phyloP scores from a whole-genome alignment of 2,113 vertebrate genomes.

The Bujurquina vittata region DNA sequence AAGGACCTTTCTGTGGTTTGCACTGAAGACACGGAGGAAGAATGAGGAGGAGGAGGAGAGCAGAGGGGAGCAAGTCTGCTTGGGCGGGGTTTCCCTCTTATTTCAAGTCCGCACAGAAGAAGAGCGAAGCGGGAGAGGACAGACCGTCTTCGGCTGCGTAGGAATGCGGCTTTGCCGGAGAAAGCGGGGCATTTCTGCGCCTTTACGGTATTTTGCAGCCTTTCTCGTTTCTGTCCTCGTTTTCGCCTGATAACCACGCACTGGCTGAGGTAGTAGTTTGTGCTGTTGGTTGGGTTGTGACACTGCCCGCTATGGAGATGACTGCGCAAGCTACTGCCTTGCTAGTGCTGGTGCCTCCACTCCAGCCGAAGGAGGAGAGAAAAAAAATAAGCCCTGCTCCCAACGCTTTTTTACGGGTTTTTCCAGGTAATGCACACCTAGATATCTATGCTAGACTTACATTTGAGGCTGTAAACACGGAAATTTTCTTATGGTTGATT shows the following conservation, averaged over 20 bases:
- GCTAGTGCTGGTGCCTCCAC: constrained; percentile 91
- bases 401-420: not conserved
- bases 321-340: constrained; percentile 99
- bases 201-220: not conserved
- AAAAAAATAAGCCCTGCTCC: not conserved
- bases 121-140: constrained; percentile 30
- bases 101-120: constrained; percentile 67
- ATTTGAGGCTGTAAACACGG: not conserved
- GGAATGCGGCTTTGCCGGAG: constrained; percentile 3
- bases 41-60: constrained; percentile 6
- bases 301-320: constrained; percentile 99
- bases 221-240: not conserved
- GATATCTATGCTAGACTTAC: not conserved
- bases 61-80: constrained; percentile 46
- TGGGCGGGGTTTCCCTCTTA: constrained; percentile 81
- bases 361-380: constrained; percentile 22
- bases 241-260: constrained; percentile 74
- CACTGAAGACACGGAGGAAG: constrained; percentile 19
- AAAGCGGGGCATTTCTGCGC: not conserved
- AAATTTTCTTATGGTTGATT: not conserved
- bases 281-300: constrained; percentile 99
- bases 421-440: constrained; percentile 47
- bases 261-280: constrained; percentile 99
- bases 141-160: constrained; percentile 15
- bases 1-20: constrained; percentile 64